Percentiles rank a stretch among this genome's conserved stretches.
Evolutionary conservation across 2,797 vertebrate species (phyloP).

Genomic region (Danio albolineatus): DNA sequence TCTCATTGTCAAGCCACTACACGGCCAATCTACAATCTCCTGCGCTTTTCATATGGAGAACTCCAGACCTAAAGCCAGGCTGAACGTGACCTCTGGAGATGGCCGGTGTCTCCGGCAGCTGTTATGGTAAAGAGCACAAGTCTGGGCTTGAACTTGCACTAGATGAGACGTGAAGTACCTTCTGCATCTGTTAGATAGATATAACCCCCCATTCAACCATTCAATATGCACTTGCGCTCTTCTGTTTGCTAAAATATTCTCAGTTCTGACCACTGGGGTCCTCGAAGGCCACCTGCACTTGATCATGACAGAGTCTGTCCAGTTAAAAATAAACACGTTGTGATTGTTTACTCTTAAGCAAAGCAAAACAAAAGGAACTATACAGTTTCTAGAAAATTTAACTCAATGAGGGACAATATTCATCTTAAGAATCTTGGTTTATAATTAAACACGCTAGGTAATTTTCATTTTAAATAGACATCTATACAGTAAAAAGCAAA

Average conservation of each 20-base stretch:
- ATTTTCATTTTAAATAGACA: too few relatives aligned
- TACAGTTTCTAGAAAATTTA: too few relatives aligned
- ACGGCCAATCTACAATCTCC: conserved; percentile 56
- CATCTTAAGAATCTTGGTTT: too few relatives aligned
- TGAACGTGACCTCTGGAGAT: conserved; percentile 60
- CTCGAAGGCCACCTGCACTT: conserved; percentile 21
- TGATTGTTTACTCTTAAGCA: not conserved
- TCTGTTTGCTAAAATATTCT: conserved; percentile 12
- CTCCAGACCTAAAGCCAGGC: conserved; percentile 65
- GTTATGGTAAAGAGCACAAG: conserved; percentile 58
- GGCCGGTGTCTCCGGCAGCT: conserved; percentile 68
- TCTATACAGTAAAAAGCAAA: too few relatives aligned
- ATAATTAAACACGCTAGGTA: too few relatives aligned
- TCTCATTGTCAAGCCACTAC: conserved; percentile 70
- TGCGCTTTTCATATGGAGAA: conserved; percentile 65
- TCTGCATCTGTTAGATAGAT: conserved; percentile 60
- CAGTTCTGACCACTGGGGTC: conserved; percentile 7
- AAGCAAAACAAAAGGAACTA: too few relatives aligned
- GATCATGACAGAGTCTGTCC: conserved; percentile 5
- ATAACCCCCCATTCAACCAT: conserved; percentile 37
- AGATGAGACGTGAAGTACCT: conserved; percentile 59
- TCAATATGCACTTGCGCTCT: conserved; percentile 38
- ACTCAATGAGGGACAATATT: too few relatives aligned
- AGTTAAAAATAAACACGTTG: not conserved
- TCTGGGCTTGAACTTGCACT: conserved; percentile 77